Evolutionary conservation across 2,888 invertebrate genomes (phyloP), one percentile per base, ranked within the genome.

Genomic region (Lissonota sp.): DNA sequence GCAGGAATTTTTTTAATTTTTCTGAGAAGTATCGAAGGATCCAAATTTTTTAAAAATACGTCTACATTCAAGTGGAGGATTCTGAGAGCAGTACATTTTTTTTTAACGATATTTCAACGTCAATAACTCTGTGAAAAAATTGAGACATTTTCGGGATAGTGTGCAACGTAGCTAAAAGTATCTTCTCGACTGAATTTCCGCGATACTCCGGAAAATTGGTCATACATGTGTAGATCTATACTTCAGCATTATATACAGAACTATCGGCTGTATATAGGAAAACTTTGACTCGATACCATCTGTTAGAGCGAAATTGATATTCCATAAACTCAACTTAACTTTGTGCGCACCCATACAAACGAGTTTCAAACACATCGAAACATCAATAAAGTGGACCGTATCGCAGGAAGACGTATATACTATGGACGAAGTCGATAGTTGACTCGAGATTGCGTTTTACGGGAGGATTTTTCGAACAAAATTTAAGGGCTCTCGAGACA

Each of bases 231-330:
- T 26, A 26, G 26, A 26, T 14, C 5, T 53, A 53, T 53, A 53
- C n/a, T 49, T 49, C 12, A 0, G 12, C 10, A 3, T 49, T 53
- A 53, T 53, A 53, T 53, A 53, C 14, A 53, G 12, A 53, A 26
- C 26, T 53, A 53, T 7, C 12, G 53, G 16, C 1, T 53, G 6
- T 6, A 14, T 7, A 14, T 49, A 53, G 16, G n/a, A 8, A 42
- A 77, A 71, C 71, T 77, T 64, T 14, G 58, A 37, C 44, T 44
- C 58, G 51, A 72, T 67, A 53, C 57, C 44, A 44, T 73, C 60
- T 73, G 62, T 67, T 53, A 44, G 12, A 8, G 57, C 39, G 55
- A 71, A 78, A 78, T 78, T 67, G 72, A 72, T 78, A 78, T 78
- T 64, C 71, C 66, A 72, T 78, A 60, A 78, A 78, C 60, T 60